Evolutionary conservation across 2,888 invertebrate species (phyloP), one percentile per base, ranked within the genome.

Genomic region (Orchestes rusci): DNA sequence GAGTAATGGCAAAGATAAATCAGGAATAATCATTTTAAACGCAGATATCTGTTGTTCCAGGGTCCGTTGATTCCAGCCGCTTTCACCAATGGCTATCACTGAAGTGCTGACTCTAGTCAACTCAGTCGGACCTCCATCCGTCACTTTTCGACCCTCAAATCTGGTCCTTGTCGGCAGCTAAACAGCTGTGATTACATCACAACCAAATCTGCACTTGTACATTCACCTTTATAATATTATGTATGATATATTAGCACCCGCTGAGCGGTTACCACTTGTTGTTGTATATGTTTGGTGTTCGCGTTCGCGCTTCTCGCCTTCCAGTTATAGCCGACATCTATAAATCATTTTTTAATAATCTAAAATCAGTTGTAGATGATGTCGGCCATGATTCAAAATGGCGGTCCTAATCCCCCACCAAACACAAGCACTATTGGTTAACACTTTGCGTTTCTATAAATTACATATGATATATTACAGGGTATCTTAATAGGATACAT

Each of bases 1-100:
- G n/a, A n/a, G n/a, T n/a, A n/a, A n/a, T n/a, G n/a, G n/a, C n/a
- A n/a, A n/a, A n/a, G n/a, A n/a, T n/a, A n/a, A n/a, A n/a, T n/a
- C n/a, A n/a, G n/a, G n/a, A n/a, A n/a, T n/a, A n/a, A n/a, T n/a
- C n/a, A n/a, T n/a, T n/a, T n/a, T n/a, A n/a, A n/a, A n/a, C n/a
- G n/a, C n/a, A n/a, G n/a, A 15, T 34, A 12, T 39, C 32, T 15
- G 5, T 46, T 70, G 69, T 83, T 84, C 56, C 84, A 93, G 92
- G 92, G 91, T 70, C 89, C 92, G 70, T 79, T 94, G 79, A 93
- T 94, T 82, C 93, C 93, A 75, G 91, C 93, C 77, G 92, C 92
- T 76, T 94, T 93, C 78, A 93, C 93, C 80, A 94, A 94, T 80
- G 94, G 94, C 77, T 93, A 92, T 80, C 92, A 93, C 83, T 88